phyloP scores from a whole-genome alignment of 1,140 invertebrate species.

The Pentalonia nigronervosa region DNA sequence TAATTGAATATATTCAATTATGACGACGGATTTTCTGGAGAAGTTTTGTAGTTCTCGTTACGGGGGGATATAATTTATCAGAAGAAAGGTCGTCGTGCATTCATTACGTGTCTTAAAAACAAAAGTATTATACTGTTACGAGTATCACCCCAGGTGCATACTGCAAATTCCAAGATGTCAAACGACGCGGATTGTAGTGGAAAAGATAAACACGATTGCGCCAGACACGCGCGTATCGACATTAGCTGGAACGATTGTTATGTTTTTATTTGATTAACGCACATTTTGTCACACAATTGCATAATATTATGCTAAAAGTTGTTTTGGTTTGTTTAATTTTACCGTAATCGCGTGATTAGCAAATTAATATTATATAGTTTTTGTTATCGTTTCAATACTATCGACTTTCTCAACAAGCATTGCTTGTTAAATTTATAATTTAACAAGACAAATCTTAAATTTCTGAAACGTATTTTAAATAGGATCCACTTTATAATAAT shows the following conservation, averaged over 20 bases:
- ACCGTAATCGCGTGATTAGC: background rate
- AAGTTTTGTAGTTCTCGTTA: slow-evolving; percentile 4
- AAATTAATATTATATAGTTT: background rate
- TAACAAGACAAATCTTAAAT: background rate
- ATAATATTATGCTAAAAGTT: background rate
- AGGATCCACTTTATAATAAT: background rate
- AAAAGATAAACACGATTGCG: background rate
- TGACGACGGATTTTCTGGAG: background rate
- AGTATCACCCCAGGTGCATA: background rate
- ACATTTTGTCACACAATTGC: background rate
- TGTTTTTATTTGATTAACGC: background rate
- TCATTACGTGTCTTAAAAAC: background rate
- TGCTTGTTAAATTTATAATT: background rate
- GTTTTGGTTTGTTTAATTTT: background rate
- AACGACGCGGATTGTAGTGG: background rate
- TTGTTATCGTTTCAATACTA: background rate
- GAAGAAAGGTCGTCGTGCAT: background rate
- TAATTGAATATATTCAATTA: slow-evolving; percentile 21
- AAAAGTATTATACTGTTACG: background rate
- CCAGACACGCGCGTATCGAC: background rate
- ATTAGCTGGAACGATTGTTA: background rate
- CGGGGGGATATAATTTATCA: background rate
- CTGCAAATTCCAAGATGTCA: background rate
- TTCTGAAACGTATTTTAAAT: background rate
- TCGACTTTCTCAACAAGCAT: background rate